Evolutionary conservation across 2,113 vertebrate genomes (phyloP), one percentile per base, ranked within the genome.

Genomic region (Sprattus sprattus): DNA sequence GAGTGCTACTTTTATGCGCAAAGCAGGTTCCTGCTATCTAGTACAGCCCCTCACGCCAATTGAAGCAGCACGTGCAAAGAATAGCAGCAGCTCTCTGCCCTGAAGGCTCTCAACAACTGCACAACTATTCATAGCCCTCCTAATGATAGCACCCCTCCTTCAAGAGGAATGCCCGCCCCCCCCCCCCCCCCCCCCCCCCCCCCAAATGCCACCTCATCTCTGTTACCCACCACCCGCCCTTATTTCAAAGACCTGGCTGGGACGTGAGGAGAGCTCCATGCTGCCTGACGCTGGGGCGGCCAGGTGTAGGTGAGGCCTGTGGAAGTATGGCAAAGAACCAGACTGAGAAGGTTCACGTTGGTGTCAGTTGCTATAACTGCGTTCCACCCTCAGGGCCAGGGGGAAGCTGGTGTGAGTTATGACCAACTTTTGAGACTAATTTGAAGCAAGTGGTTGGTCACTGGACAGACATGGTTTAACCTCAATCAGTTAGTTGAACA

Each of bases 71-170:
- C 11, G 10, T 78, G 71, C 32, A 78, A 78, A 39, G 71, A 78
- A 78, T 78, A 39, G 71, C 71, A 39, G 28, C 28, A 78, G 28
- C 71, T 78, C 25, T 13, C 4, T 4, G 71, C 71, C 71, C 71
- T 78, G 85, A 82, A 46, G 45, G 78, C 86, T 60, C 25, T 46
- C 18, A 86, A 86, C 86, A 87, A 86, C 82, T 87, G 84, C 32
- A 18, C 25, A 9, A 45, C 86, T 89, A 85, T 85, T 84, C 81
- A 85, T 87, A 89, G 82, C 22, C 22, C 20, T 4, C 82, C 44
- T 81, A 75, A 46, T 75, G 83, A 84, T 84, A 60, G 25, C 22
- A 45, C 64, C 16, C 60, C 8, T 46, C 83, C 45, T 84, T 75
- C 45, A 75, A 28, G 22, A 32, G 25, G 49, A 46, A 45, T 47